Evolutionary conservation across 1,140 invertebrate genomes (phyloP).

Genomic region (Zelostemma sp.): DNA sequence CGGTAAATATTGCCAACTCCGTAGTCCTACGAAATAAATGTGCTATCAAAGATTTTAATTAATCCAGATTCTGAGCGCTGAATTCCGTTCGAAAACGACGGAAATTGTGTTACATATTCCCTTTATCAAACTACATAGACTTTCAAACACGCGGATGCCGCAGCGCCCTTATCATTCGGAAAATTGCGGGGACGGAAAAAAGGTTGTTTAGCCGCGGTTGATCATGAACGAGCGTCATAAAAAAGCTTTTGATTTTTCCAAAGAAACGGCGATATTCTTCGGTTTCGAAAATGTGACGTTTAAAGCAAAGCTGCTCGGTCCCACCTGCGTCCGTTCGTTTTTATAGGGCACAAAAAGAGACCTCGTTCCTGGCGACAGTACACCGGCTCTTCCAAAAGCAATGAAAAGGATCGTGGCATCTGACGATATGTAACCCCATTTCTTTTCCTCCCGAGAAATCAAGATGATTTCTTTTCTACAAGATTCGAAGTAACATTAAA

Average conservation of each 20-base stretch:
- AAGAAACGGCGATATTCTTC: too few relatives aligned
- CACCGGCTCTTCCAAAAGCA: not conserved
- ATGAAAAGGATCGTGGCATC: conserved; percentile 27
- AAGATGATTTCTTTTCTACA: conserved; percentile 27
- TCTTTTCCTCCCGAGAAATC: conserved; percentile 26
- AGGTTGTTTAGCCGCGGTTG: conserved; percentile 28
- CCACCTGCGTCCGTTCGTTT: conserved; percentile 8
- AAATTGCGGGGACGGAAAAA: conserved; percentile 57
- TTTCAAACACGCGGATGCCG: too few relatives aligned
- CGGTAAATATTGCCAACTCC: conserved; percentile 1
- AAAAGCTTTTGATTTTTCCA: too few relatives aligned
- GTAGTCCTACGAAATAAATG: not conserved
- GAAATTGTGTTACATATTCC: too few relatives aligned
- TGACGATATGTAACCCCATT: conserved; percentile 29
- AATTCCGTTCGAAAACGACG: too few relatives aligned
- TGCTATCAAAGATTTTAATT: too few relatives aligned
- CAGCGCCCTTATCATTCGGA: conserved; percentile 64
- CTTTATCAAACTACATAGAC: too few relatives aligned
- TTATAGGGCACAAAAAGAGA: conserved; percentile 9
- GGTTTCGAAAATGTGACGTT: not conserved
- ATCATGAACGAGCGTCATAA: too few relatives aligned
- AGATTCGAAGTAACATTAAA: conserved; percentile 24
- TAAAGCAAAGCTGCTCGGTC: not conserved
- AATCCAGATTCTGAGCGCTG: too few relatives aligned
- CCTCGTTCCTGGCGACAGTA: conserved; percentile 9